Percentiles rank a stretch among this genome's conserved stretches.
phyloP scores from a whole-genome alignment of 2,797 vertebrate species.

The Pseudochaenichthys georgianus region DNA sequence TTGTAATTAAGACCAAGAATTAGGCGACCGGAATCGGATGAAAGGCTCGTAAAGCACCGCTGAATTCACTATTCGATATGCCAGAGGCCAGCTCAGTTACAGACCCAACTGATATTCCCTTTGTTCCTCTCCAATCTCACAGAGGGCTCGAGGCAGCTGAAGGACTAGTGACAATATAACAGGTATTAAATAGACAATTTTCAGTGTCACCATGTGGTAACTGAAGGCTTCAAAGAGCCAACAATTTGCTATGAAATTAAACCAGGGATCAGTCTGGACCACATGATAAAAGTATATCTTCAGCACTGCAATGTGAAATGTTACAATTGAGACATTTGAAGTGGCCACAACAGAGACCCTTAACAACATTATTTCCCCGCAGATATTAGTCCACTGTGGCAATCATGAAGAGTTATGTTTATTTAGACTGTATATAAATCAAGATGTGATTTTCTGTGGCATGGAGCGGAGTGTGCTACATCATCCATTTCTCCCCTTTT shows the following conservation, averaged over 20 bases:
- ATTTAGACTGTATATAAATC: constrained; percentile 44
- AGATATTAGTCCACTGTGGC: constrained; percentile 40
- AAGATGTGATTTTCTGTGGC: constrained; percentile 35
- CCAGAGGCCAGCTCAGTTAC: constrained; percentile 71
- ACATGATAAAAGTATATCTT: constrained; percentile 40
- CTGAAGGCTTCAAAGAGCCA: constrained; percentile 74
- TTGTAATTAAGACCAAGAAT: constrained; percentile 77
- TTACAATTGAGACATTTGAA: constrained; percentile 59
- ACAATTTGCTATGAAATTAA: constrained; percentile 76
- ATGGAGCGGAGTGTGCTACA: constrained; percentile 34
- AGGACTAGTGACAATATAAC: constrained; percentile 73
- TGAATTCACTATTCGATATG: constrained; percentile 61
- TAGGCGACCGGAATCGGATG: constrained; percentile 72
- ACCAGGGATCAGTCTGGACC: constrained; percentile 58
- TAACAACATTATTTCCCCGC: constrained; percentile 40
- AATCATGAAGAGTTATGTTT: constrained; percentile 38
- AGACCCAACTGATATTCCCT: constrained; percentile 78
- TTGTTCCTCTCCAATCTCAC: constrained; percentile 74
- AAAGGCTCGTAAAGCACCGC: constrained; percentile 74
- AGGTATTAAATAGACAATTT: constrained; percentile 77
- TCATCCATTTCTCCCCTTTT: constrained; percentile 48
- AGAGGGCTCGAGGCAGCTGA: constrained; percentile 61
- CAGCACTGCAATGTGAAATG: constrained; percentile 50
- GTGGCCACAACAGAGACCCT: constrained; percentile 48
- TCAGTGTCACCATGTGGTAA: constrained; percentile 71